A percentile compares a stretch with the other conserved stretches of the same genome.
Evolutionary conservation across 2,797 vertebrate genomes (phyloP).

Genomic region (Perdix hodgsoniae): DNA sequence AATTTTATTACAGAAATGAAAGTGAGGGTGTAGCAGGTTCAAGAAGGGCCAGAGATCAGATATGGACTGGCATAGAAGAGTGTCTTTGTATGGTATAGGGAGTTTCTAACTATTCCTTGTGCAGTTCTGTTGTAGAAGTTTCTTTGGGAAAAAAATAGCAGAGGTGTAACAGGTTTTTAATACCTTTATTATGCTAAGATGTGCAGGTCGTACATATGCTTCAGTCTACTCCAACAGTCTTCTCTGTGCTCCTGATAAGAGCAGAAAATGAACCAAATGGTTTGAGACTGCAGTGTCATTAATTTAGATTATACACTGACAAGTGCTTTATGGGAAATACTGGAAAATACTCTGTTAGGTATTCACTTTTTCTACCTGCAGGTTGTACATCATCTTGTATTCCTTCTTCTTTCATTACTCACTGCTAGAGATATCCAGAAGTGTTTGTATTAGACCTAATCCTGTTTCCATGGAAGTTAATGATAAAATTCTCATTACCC

Average conservation of each 20-base stretch:
- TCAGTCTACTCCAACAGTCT: background rate
- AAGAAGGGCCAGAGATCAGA: background rate
- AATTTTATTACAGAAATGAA: background rate
- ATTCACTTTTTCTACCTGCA: constrained; percentile 30
- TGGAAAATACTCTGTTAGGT: constrained; percentile 8
- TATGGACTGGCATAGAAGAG: accelerated
- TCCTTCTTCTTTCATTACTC: constrained; percentile 35
- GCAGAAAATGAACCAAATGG: constrained; percentile 3
- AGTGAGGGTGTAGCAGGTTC: background rate
- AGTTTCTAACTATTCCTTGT: background rate
- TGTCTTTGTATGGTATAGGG: background rate
- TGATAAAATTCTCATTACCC: constrained; percentile 60
- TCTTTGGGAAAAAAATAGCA: background rate
- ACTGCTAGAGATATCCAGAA: constrained; percentile 21
- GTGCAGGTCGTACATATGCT: background rate
- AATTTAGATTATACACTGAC: constrained; percentile 20
- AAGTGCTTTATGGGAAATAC: background rate
- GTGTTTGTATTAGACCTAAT: constrained; percentile 47
- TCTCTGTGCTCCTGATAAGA: constrained; percentile 12
- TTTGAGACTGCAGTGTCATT: constrained; percentile 23
- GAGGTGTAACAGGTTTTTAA: background rate
- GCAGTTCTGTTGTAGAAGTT: background rate
- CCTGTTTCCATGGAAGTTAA: constrained; percentile 24
- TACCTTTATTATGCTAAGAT: background rate
- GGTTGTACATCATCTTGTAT: constrained; percentile 3